phyloP scores from a whole-genome alignment of 2,888 invertebrate genomes.

The Disparrhopalites patrizii region DNA sequence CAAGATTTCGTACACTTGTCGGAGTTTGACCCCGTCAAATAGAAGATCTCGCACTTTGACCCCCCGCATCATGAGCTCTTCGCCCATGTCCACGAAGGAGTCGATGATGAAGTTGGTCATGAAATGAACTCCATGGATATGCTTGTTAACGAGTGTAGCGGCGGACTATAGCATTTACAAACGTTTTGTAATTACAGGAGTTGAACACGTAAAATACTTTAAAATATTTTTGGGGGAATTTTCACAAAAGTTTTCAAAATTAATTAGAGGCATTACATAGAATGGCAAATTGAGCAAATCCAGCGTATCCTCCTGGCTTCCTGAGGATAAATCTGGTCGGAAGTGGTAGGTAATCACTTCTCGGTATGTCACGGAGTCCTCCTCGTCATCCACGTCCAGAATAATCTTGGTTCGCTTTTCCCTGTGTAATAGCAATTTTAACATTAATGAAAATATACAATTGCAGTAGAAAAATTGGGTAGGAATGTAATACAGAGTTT shows the following conservation, averaged over 20 bases:
- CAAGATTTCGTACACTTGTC: background rate
- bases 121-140: too few species aligned
- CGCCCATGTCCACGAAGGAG: background rate
- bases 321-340: slow-evolving; percentile 2
- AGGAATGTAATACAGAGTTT: too few species aligned
- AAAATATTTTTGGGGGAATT: too few species aligned
- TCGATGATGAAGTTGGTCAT: background rate
- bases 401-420: slow-evolving; percentile 17
- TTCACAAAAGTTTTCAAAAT: too few species aligned
- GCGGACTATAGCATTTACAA: too few species aligned
- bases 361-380: slow-evolving; percentile 19
- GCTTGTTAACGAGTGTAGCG: too few species aligned
- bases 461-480: too few species aligned
- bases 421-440: too few species aligned
- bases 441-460: too few species aligned
- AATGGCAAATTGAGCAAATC: slow-evolving; percentile 13
- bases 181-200: too few species aligned
- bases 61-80: background rate
- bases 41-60: background rate
- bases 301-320: background rate
- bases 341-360: slow-evolving; percentile 8
- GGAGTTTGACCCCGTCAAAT: background rate
- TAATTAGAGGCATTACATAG: too few species aligned
- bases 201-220: too few species aligned
- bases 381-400: background rate